Base-by-base conservation (phyloP, 2,888 invertebrate species). In the Agonopterix alstromeriana region DNA sequence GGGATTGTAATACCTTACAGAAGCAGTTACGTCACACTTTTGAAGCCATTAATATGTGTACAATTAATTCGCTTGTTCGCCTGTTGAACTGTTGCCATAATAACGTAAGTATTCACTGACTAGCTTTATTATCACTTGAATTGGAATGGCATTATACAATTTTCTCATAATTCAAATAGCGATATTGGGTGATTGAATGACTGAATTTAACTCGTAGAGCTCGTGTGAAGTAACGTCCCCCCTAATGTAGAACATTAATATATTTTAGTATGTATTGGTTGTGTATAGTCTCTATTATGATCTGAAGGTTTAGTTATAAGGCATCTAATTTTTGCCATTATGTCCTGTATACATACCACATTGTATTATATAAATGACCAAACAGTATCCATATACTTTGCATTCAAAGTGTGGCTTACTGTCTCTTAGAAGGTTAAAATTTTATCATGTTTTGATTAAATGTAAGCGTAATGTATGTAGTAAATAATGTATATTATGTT, bases 201-300 rank as follows among this genome's bases (percentile, higher is more conserved):
- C 77, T 81, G 77, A 77, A 63, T 80, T 77, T 81, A 81, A 69
- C 73, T 77, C 79, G 63, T 67, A 65, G 72, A 72, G 65, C 68
- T 73, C 71, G 64, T 64, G 38, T 7, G 38, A 38, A 38, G 3
- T 9, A n/a, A n/a, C n/a, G 38, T n/a, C 3, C 3, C 10, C 36
- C 10, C 38, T n/a, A 10, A 38, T 38, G n/a, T 38, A 9, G n/a
- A 9, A 38, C 9, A 59, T 61, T 60, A 63, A 61, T 61, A 60
- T 65, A 64, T 60, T 57, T 54, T 61, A 65, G 55, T 60, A 70
- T 70, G 55, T 60, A 70, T 70, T 60, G 80, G 77, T 82, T 79
- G 78, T 81, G 77, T 77, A 63, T 56, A 38, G 66, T 63, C 54
- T 62, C 51, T 38, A 38, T 38, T 9, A 53, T 55, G 80, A 82